Percentiles rank a stretch among this genome's conserved stretches.
Conservation (phyloP, 2,888 invertebrate genomes). For the Eumacrocentrus americanus region DNA sequence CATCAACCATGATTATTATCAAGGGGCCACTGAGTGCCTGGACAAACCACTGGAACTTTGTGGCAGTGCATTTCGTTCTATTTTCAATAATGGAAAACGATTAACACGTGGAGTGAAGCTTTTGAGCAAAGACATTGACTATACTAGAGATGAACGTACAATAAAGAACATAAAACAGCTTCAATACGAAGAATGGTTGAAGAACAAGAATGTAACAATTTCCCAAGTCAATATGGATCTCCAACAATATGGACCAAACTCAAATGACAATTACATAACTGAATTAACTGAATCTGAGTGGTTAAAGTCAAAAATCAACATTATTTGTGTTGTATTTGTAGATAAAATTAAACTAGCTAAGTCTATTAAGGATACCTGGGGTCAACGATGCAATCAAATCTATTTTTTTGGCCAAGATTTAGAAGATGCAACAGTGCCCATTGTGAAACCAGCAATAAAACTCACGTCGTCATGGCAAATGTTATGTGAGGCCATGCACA, state of each 20-base stretch:
- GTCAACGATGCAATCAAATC: constrained; percentile 55
- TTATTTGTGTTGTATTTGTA: constrained; percentile 63
- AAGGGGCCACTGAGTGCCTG: constrained; percentile 29
- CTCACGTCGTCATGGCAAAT: constrained; percentile 61
- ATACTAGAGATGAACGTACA: constrained; percentile 5
- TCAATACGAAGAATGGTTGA: constrained; percentile 48
- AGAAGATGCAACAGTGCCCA: constrained; percentile 40
- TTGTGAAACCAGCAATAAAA: constrained; percentile 48
- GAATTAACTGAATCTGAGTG: constrained; percentile 48
- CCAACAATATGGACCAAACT: constrained; percentile 40
- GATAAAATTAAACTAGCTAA: constrained; percentile 58
- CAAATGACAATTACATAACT: constrained; percentile 1
- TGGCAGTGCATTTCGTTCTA: constrained; percentile 5
- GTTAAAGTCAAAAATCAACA: constrained; percentile 52
- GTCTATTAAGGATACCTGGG: constrained; percentile 61
- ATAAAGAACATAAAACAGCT: too few relatives aligned
- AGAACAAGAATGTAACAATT: constrained; percentile 34
- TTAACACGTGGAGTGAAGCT: too few relatives aligned
- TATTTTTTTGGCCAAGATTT: constrained; percentile 52
- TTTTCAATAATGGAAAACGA: constrained; percentile 13
- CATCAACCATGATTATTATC: constrained; percentile 26
- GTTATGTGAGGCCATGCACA: constrained; percentile 59
- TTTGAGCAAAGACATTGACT: constrained; percentile 24
- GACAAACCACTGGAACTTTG: constrained; percentile 23
- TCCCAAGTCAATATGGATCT: constrained; percentile 44